These are phyloP conservation scores for Cataglyphis albicans DNA, from an alignment of 2,888 invertebrate genomes.

Conservation along the genomic window DNA sequence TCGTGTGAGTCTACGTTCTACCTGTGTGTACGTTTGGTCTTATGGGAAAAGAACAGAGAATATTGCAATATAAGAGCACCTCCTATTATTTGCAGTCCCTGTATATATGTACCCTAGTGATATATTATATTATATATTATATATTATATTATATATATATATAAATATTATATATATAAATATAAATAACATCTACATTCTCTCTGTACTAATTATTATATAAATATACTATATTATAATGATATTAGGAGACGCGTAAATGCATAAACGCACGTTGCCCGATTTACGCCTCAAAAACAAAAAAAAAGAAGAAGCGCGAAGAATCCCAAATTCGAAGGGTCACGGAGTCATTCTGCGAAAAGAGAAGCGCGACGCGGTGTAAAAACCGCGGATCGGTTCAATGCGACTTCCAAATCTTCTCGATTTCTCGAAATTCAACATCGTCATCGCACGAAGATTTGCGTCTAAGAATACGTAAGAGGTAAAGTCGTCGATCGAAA, in stretches of 20 bases:
- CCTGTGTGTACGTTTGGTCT: conserved; percentile 67
- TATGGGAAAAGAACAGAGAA: conserved; percentile 67
- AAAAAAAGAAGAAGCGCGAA: conserved; percentile 23
- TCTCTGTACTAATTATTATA: conserved; percentile 85
- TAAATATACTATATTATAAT: conserved; percentile 83
- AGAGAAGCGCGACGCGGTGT: background rate
- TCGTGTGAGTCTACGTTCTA: conserved; percentile 59
- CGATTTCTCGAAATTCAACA: conserved; percentile 36
- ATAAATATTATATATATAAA: conserved; percentile 78
- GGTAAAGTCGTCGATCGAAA: conserved; percentile 36
- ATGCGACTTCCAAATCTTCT: conserved; percentile 30
- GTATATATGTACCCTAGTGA: conserved; percentile 86
- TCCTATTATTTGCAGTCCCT: conserved; percentile 82
- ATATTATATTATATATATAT: conserved; percentile 76
- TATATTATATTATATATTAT: conserved; percentile 85
- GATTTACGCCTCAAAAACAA: conserved; percentile 69
- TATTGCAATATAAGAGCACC: conserved; percentile 84
- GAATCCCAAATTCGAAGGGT: conserved; percentile 28
- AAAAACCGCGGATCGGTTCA: conserved; percentile 31
- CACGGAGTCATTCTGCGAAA: conserved; percentile 26
- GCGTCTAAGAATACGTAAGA: conserved; percentile 28
- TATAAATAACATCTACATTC: conserved; percentile 81
- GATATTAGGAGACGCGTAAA: conserved; percentile 79
- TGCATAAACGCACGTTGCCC: conserved; percentile 78
- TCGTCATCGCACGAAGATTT: conserved; percentile 35